Base-by-base conservation (phyloP, 2,888 invertebrate genomes). In the Onchidella celtica region DNA sequence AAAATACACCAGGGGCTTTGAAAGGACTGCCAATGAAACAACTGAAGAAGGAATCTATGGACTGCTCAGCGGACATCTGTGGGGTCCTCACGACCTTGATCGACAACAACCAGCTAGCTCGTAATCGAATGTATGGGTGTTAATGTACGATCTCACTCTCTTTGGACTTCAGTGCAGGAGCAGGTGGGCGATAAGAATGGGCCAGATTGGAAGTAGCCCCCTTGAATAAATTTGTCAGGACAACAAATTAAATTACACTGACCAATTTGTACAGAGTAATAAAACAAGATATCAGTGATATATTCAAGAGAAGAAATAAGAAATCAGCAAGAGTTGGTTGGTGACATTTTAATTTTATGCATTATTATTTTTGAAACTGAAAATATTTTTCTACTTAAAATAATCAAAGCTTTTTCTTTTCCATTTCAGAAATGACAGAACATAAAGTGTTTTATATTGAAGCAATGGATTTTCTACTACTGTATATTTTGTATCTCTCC, bases 161-260 rank as follows among this genome's bases (percentile, higher is more conserved):
- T 61, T 40, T 78, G 61, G 69, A 69, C 78, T 61, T 69, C 36
- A 40, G 59, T 34, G 38, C 57, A 38, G 78, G 38, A 78, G 77
- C 77, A 70, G 63, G 63, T 3, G 47, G 63, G 11, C 24, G 63
- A 29, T 47, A 55, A 72, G 34, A 65, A 72, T 65, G 72, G 65
- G 72, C 79, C 79, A 79, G 63, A 11, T 69, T 79, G 63, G 79
- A 72, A n/a, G n/a, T n/a, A 38, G 79, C 59, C 65, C 65, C 79
- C 79, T 79, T 79, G 79, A 79, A 79, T 78, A 72, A 79, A 79
- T 55, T 63, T 79, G 70, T 63, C 55, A 72, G 77, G 61, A 79
- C 79, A 79, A 79, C 79, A 79, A 72, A 65, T 72, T 70, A 79
- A 79, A 79, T 79, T 34, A 55, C 11, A 73, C 34, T 11, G n/a